These are phyloP conservation scores for Erynnis tages DNA, from an alignment of 2,888 invertebrate genomes.

Conservation along the genomic window DNA sequence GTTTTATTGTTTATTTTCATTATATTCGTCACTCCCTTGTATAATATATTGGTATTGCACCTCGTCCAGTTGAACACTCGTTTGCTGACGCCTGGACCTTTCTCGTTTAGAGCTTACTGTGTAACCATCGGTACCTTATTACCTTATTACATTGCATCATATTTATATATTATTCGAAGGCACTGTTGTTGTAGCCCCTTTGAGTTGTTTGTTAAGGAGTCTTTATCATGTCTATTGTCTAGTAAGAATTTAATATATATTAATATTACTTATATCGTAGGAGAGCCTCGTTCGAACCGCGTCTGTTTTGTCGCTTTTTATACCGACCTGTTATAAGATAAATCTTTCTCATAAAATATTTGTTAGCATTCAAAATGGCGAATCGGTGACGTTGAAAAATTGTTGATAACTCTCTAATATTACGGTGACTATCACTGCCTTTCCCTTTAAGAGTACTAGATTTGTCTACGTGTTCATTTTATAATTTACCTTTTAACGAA, in stretches of 20 bases:
- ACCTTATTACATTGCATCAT: conserved; percentile 61
- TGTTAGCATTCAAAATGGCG: conserved; percentile 57
- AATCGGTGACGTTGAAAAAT: conserved; percentile 45
- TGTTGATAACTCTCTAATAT: conserved; percentile 38
- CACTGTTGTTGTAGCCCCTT: conserved; percentile 76
- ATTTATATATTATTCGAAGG: conserved; percentile 72
- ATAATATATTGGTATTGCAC: conserved; percentile 22
- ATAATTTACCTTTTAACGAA: conserved; percentile 46
- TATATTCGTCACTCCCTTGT: conserved; percentile 24
- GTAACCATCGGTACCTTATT: conserved; percentile 69
- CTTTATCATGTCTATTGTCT: conserved; percentile 79
- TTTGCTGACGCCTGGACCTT: conserved; percentile 51
- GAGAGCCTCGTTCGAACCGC: conserved; percentile 71
- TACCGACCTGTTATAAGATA: conserved; percentile 57
- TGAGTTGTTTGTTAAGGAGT: conserved; percentile 79
- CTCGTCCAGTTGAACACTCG: conserved; percentile 24
- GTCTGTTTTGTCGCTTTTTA: conserved; percentile 70
- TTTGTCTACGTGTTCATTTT: conserved; percentile 62
- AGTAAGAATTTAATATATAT: conserved; percentile 79
- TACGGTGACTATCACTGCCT: conserved; percentile 67
- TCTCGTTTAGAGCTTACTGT: conserved; percentile 69
- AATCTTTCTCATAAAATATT: conserved; percentile 51
- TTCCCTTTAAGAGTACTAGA: conserved; percentile 51
- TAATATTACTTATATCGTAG: conserved; percentile 65
- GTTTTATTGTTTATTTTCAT: conserved; percentile 29